Evolutionary conservation across 1,140 invertebrate genomes (phyloP).

Genomic region (Harpegnathos saltator): DNA sequence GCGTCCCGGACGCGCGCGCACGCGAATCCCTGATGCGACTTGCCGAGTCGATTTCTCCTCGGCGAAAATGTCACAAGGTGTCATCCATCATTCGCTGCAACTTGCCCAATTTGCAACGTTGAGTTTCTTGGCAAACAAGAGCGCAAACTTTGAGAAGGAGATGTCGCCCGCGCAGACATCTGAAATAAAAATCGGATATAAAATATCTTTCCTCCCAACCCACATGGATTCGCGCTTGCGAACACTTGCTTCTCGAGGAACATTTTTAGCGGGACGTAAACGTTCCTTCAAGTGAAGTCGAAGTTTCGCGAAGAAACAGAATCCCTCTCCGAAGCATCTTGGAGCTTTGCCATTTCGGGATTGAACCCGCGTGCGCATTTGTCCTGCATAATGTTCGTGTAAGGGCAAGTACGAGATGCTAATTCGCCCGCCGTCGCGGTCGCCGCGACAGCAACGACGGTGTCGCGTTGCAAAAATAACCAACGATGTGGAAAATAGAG

Average conservation of each 20-base stretch:
- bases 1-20: neutral
- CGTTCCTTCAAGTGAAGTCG: too few species aligned
- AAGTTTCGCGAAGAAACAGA: too few species aligned
- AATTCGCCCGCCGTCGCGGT: neutral
- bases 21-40: too few species aligned
- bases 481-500: conserved; percentile 47
- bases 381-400: too few species aligned
- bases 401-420: conserved; percentile 15
- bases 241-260: too few species aligned
- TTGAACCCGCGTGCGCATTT: neutral
- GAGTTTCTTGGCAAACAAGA: neutral
- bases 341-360: neutral
- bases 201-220: neutral
- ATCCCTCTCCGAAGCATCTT: too few species aligned
- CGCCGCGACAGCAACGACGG: neutral
- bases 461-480: conserved; percentile 53
- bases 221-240: too few species aligned
- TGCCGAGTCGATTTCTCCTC: conserved; percentile 24
- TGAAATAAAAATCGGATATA: conserved; percentile 5
- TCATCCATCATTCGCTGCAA: conserved; percentile 32
- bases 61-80: neutral
- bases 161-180: too few species aligned
- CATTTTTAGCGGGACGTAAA: too few species aligned
- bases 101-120: conserved; percentile 3
- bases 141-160: too few species aligned